phyloP scores from a whole-genome alignment of 2,797 vertebrate species.

The Diceros bicornis region DNA sequence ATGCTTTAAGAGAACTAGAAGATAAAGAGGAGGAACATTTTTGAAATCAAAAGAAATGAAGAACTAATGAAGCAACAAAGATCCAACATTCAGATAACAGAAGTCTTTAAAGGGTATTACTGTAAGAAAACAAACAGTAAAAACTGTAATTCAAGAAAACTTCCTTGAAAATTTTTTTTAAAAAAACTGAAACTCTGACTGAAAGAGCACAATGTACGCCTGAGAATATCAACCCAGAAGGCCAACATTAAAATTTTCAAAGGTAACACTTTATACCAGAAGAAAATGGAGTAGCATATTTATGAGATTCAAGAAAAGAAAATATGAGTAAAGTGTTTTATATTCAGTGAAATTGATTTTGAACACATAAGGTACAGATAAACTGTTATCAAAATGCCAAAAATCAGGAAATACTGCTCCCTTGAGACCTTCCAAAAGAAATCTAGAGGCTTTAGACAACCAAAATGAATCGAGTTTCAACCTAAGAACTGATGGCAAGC shows the following conservation, averaged over 20 bases:
- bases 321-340: not conserved
- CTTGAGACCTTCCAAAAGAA: not conserved
- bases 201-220: not conserved
- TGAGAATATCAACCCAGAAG: constrained; percentile 22
- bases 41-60: constrained; percentile 44
- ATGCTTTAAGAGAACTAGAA: constrained; percentile 52
- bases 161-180: not conserved
- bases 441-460: constrained; percentile 4
- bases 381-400: not conserved
- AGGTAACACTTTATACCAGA: not conserved
- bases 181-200: not conserved
- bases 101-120: constrained; percentile 1
- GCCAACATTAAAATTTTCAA: constrained; percentile 33
- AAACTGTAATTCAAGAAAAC: constrained; percentile 43
- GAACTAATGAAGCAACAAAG: not conserved
- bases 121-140: not conserved
- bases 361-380: not conserved
- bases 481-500: not conserved
- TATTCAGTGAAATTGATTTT: constrained; percentile 16
- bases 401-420: constrained; percentile 32
- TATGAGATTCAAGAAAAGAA: constrained; percentile 42
- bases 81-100: not conserved
- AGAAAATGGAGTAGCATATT: constrained; percentile 25
- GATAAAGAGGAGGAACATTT: not conserved
- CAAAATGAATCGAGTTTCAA: constrained; percentile 24